phyloP scores from a whole-genome alignment of 2,113 vertebrate genomes.

The Rhagologus leucostigma region DNA sequence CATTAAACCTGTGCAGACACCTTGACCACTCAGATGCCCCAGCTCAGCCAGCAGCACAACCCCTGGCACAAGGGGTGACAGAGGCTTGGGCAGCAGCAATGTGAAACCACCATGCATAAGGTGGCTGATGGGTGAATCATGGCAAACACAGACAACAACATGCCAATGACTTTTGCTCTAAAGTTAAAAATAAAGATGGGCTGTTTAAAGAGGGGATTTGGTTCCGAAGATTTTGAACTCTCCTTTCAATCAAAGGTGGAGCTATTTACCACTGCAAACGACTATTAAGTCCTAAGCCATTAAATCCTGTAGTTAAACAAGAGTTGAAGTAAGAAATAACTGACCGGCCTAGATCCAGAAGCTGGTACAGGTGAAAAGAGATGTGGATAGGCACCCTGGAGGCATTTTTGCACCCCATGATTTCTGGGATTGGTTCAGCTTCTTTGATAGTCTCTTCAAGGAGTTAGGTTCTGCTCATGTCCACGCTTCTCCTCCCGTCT shows the following conservation, averaged over 20 bases:
- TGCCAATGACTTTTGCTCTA: not conserved
- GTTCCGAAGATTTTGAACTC: constrained; percentile 14
- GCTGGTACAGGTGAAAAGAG: not conserved
- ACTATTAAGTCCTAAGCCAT: not conserved
- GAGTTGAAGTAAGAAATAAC: not conserved
- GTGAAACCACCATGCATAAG: not conserved
- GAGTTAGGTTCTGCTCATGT: not conserved
- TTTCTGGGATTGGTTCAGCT: not conserved
- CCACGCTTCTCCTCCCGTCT: not conserved
- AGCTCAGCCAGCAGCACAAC: not conserved
- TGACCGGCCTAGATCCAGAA: not conserved
- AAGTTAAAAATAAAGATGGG: not conserved
- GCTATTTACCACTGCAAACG: constrained; percentile 1
- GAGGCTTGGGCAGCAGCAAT: not conserved
- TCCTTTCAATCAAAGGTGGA: not conserved
- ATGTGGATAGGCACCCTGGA: not conserved
- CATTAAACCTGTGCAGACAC: not conserved
- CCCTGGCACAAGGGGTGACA: not conserved
- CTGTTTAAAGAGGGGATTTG: not conserved
- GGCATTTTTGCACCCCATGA: not conserved
- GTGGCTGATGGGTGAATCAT: not conserved
- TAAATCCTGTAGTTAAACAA: not conserved
- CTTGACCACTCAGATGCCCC: not conserved
- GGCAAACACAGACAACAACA: not conserved
- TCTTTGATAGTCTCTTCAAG: not conserved